Base-by-base conservation (phyloP, 37 sponge, comb jelly and placozoan genomes). In the Hormiphora californensis region DNA sequence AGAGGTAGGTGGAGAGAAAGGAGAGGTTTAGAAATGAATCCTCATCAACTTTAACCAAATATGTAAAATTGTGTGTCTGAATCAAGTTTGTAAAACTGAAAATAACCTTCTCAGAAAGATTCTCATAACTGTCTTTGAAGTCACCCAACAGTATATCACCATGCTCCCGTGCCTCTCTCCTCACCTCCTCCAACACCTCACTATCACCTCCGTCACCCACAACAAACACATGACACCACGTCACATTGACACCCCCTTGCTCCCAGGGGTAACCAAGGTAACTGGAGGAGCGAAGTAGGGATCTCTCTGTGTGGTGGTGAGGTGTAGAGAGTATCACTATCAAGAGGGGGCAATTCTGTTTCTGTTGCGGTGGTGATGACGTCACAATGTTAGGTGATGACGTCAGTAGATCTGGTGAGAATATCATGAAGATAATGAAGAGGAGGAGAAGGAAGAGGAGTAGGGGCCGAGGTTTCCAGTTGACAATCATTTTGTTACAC, bases 21-120 rank as follows among this genome's bases (percentile, higher is more conserved):
- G 81, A 21, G 3, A 73, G 4, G 38, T 73, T 73, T 22, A 73
- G 27, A 28, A 73, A 73, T n/a, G 81, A 73, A 41, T 73, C 81
- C 25, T 73, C 81, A 17, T 73, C 81, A 33, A 73, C 81, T 28
- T 73, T 73, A 7, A 73, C 8, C 40, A 43, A 73, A 28, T 36
- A 73, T 15, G 35, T 33, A 36, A 73, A 73, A 11, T 73, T 28
- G 35, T 27, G 43, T 7, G 5, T 0, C n/a, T 40, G 9, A 4
- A 73, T 22, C 4, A 46, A 43, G 25, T 41, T 43, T 46, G 8
- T 3, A 41, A 73, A 73, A 1, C 36, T 25, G 46, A 43, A 73
- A 1, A 73, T 73, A 1, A 73, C 81, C 38, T 73, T 73, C 12
- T 11, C 36, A 4, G 81, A 32, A 3, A 73, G 22, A 11, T 19